Evolutionary conservation across 2,113 vertebrate genomes (phyloP), one percentile per base, ranked within the genome.

Genomic region (Pao palembangensis): DNA sequence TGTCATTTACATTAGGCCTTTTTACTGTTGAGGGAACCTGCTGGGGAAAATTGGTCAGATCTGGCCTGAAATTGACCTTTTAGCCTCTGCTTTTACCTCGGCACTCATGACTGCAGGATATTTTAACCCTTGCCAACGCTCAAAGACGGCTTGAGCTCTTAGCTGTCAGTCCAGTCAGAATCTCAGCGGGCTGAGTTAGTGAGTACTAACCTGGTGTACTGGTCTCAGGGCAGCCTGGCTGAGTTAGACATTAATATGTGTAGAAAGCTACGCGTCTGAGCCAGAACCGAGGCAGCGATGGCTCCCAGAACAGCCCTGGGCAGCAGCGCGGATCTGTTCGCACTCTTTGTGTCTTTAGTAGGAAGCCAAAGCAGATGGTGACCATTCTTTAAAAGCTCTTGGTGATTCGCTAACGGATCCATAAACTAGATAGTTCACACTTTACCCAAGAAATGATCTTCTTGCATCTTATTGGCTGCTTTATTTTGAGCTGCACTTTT

Each of bases 291-390:
- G 50, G 62, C 61, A 63, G 42, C 19, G 44, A 25, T 20, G 38
- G 20, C 65, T 41, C 23, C 6, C 14, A 41, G 49, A 49, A 47
- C 56, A 63, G 56, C 68, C 43, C n/a, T 21, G 11, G 71, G 54
- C 46, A 55, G 60, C 71, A 79, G 66, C 74, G 59, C 34, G 58
- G 80, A 69, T 71, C 58, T 23, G 51, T 52, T 25, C 56, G 70
- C 64, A 64, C 55, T 70, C 48, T 55, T 67, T 59, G 58, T 28
- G 25, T 28, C 66, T 52, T 59, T 66, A 58, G 49, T 58, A 53
- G 28, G 55, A 42, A 53, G 49, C 55, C 47, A 58, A 67, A 80
- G 54, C 74, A 80, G 74, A 84, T 78, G 79, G 75, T 72, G 67
- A 71, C 55, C 49, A 17, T 28, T 42, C 72, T 78, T 64, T 17